phyloP scores from a whole-genome alignment of 2,113 vertebrate species.

The Chlamydotis undulata region DNA sequence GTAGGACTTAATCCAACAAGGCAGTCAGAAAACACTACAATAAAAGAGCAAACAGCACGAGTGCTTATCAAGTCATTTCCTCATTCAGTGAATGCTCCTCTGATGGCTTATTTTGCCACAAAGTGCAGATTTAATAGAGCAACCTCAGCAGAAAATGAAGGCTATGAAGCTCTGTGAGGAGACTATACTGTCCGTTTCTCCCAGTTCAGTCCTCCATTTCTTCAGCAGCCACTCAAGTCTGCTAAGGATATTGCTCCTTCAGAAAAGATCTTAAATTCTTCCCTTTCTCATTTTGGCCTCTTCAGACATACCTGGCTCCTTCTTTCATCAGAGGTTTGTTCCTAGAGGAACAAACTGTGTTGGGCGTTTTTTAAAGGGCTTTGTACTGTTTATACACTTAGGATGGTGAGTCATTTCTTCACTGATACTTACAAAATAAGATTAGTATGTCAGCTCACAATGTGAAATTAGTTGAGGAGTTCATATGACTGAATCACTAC shows the following conservation, averaged over 20 bases:
- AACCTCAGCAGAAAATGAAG: not conserved
- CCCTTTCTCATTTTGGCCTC: not conserved
- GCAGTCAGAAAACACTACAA: not conserved
- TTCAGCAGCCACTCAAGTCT: not conserved
- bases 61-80: not conserved
- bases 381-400: not conserved
- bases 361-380: not conserved
- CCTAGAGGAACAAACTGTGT: not conserved
- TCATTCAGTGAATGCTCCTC: not conserved
- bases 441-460: not conserved
- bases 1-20: not conserved
- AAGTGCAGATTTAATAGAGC: not conserved
- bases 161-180: not conserved
- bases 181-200: not conserved
- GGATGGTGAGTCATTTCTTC: not conserved
- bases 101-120: not conserved
- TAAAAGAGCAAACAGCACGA: not conserved
- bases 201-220: not conserved
- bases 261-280: slow-evolving; percentile 5
- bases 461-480: not conserved
- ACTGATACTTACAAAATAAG: not conserved
- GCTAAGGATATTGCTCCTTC: not conserved
- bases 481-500: not conserved
- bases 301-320: not conserved
- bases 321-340: not conserved